Base-by-base conservation (phyloP, 2,888 invertebrate genomes). In the Gastracanthus pulcherrimus region DNA sequence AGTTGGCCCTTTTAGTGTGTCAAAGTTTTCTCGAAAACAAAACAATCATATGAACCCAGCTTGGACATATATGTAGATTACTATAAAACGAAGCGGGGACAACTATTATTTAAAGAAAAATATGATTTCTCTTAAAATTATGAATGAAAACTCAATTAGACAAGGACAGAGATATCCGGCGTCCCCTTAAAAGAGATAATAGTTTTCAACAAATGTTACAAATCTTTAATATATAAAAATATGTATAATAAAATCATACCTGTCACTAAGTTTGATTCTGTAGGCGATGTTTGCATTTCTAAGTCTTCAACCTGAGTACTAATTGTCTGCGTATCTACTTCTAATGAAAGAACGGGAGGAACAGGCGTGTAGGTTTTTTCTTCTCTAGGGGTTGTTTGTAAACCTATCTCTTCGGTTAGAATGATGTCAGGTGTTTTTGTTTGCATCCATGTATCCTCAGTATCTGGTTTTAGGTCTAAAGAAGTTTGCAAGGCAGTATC, bases 381-480 rank as follows among this genome's bases (percentile, higher is more conserved):
- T 75, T 83, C 84, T 38, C 79, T 41, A 41, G 90, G 89, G 70
- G 88, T 89, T 3, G 90, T 91, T 80, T 92, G 92, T 13, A 92
- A 86, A 80, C 91, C 92, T 82, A 92, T 92, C 58, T 92, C 89
- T 45, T 85, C 86, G 11, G 86, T 87, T 84, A 90, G 90, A 82
- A 91, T 92, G 6, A 87, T 84, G n/a, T 86, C 88, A 0, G 92
- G 92, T 1, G 92, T 91, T 13, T 82, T 67, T 0, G 93, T 93
- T 87, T 93, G 93, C n/a, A 92, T 90, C 3, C 92, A 92, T 26
- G 89, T 91, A 11, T 92, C 87, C 51, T 93, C 93, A 84, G 93
- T 92, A 38, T 93, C 92, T 74, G 92, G 90, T 76, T 80, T 62
- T 36, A 85, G 76, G 23, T 81, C 81, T 0, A 79, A 76, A 3